Evolutionary conservation across 2,888 invertebrate genomes (phyloP).

Genomic region (Pseudococcus jackbeardsleyi): DNA sequence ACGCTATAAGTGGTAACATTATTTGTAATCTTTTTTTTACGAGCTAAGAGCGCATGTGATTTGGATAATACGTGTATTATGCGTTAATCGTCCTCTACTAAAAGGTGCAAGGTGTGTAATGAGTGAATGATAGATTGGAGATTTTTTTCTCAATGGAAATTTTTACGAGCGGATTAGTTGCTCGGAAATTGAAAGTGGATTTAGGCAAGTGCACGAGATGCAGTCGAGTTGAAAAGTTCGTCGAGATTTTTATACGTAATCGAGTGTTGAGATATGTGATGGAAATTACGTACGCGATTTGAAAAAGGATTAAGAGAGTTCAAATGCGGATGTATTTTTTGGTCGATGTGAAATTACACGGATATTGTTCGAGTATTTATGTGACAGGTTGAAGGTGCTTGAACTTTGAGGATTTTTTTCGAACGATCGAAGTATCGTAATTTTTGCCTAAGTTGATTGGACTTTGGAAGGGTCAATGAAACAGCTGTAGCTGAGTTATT

Average conservation of each 20-base stretch:
- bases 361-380: background rate
- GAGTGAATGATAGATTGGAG: constrained; percentile 27
- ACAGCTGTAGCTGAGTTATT: background rate
- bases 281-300: background rate
- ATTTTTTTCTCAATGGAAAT: constrained; percentile 1
- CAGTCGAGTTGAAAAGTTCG: background rate
- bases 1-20: constrained; percentile 11
- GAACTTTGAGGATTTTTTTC: background rate
- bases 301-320: constrained; percentile 4
- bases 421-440: background rate
- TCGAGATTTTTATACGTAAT: constrained; percentile 10
- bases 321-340: background rate
- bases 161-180: constrained; percentile 23
- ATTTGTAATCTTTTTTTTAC: constrained; percentile 8
- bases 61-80: background rate
- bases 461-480: background rate
- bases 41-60: background rate
- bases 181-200: background rate
- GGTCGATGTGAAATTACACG: background rate
- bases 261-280: background rate
- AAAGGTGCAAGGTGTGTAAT: background rate
- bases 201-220: background rate
- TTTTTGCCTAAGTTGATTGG: background rate
- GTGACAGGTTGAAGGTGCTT: constrained; percentile 3
- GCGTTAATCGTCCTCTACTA: background rate